Evolutionary conservation across 2,797 vertebrate species (phyloP), one percentile per base, ranked within the genome.

Genomic region (Fratercula arctica): DNA sequence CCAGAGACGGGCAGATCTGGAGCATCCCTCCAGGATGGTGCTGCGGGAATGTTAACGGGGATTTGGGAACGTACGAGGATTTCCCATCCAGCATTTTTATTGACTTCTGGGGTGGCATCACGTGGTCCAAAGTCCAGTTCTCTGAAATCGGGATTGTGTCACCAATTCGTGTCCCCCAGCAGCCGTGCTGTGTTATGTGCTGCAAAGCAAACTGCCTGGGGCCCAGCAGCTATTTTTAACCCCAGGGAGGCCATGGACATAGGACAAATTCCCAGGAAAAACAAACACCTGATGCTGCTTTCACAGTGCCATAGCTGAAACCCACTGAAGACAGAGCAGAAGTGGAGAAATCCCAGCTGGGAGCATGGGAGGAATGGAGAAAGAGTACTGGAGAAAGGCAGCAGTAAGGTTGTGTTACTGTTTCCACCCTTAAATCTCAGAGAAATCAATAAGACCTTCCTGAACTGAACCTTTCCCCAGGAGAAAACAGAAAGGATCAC

Each of bases 31-130:
- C 76, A 18, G 57, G 24, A 21, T 5, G 7, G 18, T 2, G 1
- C 69, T 41, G 37, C 1, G 4, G 45, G 67, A 83, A 41, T 1
- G 0, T 26, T 12, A 46, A 6, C 1, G 0, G 24, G 35, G 28
- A 64, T 53, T 37, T 63, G 35, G 74, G 75, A 87, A 69, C 2
- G 1, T 4, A 2, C 2, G 3, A 53, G 66, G 64, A 81, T 84
- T 94, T 90, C 79, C 90, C 33, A 1, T 4, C 31, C 89, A 64
- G 28, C 0, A 1, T 9, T 89, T 92, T 81, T 13, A 72, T 29
- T 63, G 59, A 46, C 31, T 78, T 37, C 73, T 86, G 79, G 25
- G 45, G 24, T 45, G 50, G n/a, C 28, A 2, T 53, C 75, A 77
- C 4, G 0, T 33, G 57, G 53, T 24, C 63, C 26, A 9, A 63